A percentile compares a stretch with the other conserved stretches of the same genome.
phyloP scores from a whole-genome alignment of 2,888 invertebrate species.

The Coelopa pilipes region DNA sequence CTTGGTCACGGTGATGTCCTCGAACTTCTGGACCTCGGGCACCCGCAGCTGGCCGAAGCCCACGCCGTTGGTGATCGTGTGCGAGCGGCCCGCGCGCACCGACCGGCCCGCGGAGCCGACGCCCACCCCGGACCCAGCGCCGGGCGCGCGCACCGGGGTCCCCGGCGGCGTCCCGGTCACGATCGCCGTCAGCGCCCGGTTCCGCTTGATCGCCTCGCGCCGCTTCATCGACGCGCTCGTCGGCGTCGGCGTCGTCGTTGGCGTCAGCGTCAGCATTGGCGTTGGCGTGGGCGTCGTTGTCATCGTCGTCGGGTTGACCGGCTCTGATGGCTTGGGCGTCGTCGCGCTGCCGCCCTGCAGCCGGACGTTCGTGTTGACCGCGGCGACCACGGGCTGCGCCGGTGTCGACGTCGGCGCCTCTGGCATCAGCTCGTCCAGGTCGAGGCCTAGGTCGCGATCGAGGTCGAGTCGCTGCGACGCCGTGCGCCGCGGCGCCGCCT shows the following conservation, averaged over 20 bases:
- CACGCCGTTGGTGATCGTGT: constrained; percentile 44
- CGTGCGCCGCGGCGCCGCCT: constrained; percentile 27
- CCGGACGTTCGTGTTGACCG: constrained; percentile 2
- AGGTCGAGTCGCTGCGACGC: constrained; percentile 35
- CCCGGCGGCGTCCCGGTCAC: constrained; percentile 42
- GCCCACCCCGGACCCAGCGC: background rate
- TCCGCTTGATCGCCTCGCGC: constrained; percentile 56
- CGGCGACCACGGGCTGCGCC: background rate
- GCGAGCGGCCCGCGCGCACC: constrained; percentile 48
- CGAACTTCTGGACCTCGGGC: constrained; percentile 51
- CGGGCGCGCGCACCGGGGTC: constrained; percentile 44
- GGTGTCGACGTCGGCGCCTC: background rate
- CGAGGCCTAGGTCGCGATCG: constrained; percentile 9
- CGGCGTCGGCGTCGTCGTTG: background rate
- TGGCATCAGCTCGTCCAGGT: constrained; percentile 24
- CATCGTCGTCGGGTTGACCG: too few species aligned
- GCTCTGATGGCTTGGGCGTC: too few species aligned
- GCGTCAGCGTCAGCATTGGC: too few species aligned
- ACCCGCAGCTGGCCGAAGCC: constrained; percentile 33
- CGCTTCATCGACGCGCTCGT: constrained; percentile 45
- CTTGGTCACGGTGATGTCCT: constrained; percentile 60
- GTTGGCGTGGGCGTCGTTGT: background rate
- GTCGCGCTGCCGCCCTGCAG: background rate
- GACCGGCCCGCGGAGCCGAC: constrained; percentile 38
- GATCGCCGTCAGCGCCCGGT: constrained; percentile 54